Evolutionary conservation across 2,888 invertebrate species (phyloP), one percentile per base, ranked within the genome.

Genomic region (Selenia dentaria): DNA sequence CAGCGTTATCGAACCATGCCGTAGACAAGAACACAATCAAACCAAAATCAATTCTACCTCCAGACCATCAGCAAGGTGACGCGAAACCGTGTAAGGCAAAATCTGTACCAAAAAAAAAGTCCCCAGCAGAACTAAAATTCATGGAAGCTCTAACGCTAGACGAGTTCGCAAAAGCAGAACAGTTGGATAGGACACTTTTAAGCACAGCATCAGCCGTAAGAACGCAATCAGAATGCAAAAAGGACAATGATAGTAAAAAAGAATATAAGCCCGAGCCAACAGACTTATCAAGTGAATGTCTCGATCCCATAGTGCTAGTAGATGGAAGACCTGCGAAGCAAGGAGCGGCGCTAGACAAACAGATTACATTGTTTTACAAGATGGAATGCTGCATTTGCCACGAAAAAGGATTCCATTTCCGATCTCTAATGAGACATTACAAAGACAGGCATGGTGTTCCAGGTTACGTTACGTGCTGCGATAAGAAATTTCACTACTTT

Each of bases 371-470:
- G 2, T 90, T 90, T 57, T 90, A 90, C 58, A 85, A 86, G 66
- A 90, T 90, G 90, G 89, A 90, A 67, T 90, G 90, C 54, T 83
- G 84, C 47, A 89, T 90, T 56, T 90, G 90, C 52, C 89, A 88
- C 62, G 82, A 83, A 46, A 74, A 69, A 31, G 86, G 81, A 9
- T 89, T 90, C 54, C 72, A 89, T 59, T 90, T 85, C 52, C 79
- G 84, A 44, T 83, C 88, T 3, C 68, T 90, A 10, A 88, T 90
- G 88, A 82, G 78, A 59, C 90, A 90, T 62, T 90, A 90, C 62
- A 90, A 87, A 59, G 89, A 90, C 1, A 72, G 88, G 41, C 90
- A 90, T 46, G 90, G 90, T 0, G 90, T 90, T 4, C 90, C 90
- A 0, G 90, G 90, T 29, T 90, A 90, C 48, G 85, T 90, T 1